Percentiles rank a stretch among this genome's conserved stretches.
Evolutionary conservation across 2,113 vertebrate species (phyloP).

Genomic region (Capreolus pygargus): DNA sequence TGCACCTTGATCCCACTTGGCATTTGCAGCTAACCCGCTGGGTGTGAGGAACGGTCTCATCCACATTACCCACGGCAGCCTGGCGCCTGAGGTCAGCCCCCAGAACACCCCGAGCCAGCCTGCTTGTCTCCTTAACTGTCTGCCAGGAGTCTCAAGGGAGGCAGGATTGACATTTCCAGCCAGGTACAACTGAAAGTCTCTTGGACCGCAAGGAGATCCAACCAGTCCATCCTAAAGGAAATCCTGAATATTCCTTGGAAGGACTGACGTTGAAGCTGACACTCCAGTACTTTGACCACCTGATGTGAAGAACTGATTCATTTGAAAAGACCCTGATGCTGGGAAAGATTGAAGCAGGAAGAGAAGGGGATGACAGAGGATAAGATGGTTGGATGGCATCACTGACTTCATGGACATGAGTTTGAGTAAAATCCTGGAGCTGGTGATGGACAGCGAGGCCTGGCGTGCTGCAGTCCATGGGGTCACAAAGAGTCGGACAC

Average conservation of each 20-base stretch:
- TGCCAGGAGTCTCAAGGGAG: not conserved
- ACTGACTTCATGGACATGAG: not conserved
- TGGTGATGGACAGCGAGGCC: not conserved
- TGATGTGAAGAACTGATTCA: not conserved
- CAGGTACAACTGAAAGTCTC: rapidly evolving
- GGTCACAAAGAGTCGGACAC: not conserved
- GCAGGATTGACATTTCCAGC: not conserved
- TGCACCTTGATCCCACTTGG: not conserved
- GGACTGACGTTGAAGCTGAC: not conserved
- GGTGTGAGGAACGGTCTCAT: not conserved
- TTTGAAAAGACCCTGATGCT: not conserved
- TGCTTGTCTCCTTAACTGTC: not conserved
- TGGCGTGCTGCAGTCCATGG: not conserved
- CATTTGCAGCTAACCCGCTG: not conserved
- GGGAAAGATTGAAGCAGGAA: not conserved
- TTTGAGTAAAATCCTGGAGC: not conserved
- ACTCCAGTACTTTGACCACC: not conserved
- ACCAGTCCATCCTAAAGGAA: not conserved
- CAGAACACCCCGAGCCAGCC: not conserved
- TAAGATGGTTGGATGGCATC: not conserved
- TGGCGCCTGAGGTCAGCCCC: not conserved
- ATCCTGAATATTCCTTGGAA: not conserved
- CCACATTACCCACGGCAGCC: not conserved
- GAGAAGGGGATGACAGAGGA: not conserved
- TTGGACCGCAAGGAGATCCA: not conserved